These are phyloP conservation scores for Heterohyrax brucei DNA, from an alignment of 2,797 vertebrate genomes.

Conservation along the genomic window DNA sequence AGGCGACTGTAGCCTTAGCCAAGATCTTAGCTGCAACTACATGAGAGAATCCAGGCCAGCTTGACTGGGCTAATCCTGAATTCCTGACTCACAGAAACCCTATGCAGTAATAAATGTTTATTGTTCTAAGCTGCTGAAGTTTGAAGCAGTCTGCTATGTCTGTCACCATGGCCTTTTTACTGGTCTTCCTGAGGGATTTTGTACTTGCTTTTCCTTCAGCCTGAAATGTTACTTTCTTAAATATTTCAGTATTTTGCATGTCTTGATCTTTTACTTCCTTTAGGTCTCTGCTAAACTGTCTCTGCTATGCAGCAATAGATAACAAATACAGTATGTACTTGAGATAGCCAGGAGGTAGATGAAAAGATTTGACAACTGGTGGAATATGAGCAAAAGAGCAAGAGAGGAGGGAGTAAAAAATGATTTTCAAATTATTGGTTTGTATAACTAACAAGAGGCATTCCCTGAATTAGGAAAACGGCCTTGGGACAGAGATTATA, in stretches of 20 bases:
- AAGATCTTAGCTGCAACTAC: not conserved
- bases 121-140: not conserved
- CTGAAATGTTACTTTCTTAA: not conserved
- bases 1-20: not conserved
- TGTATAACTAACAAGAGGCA: not conserved
- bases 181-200: not conserved
- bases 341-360: not conserved
- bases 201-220: conserved; percentile 11
- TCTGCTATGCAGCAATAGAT: not conserved
- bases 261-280: not conserved
- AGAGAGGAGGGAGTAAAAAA: conserved; percentile 44
- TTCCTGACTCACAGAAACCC: not conserved
- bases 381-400: not conserved
- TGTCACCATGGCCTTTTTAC: not conserved
- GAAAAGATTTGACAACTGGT: not conserved
- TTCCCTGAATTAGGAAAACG: not conserved
- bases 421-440: not conserved
- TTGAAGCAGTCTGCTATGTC: not conserved
- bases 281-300: not conserved
- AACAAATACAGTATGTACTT: not conserved
- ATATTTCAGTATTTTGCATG: not conserved
- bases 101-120: not conserved
- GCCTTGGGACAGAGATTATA: not conserved
- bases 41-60: not conserved
- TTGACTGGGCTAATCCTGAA: not conserved